These are phyloP conservation scores for Cerastis rubricosa DNA, from an alignment of 2,888 invertebrate species.

Conservation along the genomic window DNA sequence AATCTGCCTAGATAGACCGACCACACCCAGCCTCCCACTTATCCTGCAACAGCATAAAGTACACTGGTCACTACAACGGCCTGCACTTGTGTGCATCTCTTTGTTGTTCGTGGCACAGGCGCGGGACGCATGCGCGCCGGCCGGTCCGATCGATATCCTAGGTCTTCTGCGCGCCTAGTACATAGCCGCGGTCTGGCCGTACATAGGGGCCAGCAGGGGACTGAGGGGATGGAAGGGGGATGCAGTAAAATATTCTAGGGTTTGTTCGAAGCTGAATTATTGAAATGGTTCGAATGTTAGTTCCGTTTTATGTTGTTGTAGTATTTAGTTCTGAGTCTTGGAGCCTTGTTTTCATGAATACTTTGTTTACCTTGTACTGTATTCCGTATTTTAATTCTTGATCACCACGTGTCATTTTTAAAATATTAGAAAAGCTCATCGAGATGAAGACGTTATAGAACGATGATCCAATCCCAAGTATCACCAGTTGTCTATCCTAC, in stretches of 20 bases:
- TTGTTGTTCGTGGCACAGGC: constrained; percentile 14
- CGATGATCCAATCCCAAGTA: not conserved
- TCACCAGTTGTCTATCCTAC: too few species aligned
- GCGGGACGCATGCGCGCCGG: constrained; percentile 46
- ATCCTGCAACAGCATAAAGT: constrained; percentile 14
- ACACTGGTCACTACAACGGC: not conserved
- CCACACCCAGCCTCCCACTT: not conserved
- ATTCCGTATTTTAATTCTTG: not conserved
- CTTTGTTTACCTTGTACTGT: not conserved
- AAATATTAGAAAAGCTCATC: not conserved
- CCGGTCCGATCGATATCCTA: constrained; percentile 19
- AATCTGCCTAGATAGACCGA: not conserved
- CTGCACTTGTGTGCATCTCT: constrained; percentile 44
- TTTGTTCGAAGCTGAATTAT: not conserved
- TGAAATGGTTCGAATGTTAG: constrained; percentile 8
- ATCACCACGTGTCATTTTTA: not conserved
- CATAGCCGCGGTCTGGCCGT: constrained; percentile 10
- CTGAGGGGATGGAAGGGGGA: not conserved
- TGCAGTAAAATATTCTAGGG: not conserved
- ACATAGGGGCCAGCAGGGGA: not conserved
- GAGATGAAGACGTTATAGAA: not conserved
- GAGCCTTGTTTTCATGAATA: not conserved
- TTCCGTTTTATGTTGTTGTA: not conserved
- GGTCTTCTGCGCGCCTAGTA: constrained; percentile 27
- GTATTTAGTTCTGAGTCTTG: not conserved